Percentiles rank a stretch among this genome's conserved stretches.
These are phyloP conservation scores for Trematocara macrostoma DNA, from an alignment of 2,113 vertebrate species.

Conservation along the genomic window DNA sequence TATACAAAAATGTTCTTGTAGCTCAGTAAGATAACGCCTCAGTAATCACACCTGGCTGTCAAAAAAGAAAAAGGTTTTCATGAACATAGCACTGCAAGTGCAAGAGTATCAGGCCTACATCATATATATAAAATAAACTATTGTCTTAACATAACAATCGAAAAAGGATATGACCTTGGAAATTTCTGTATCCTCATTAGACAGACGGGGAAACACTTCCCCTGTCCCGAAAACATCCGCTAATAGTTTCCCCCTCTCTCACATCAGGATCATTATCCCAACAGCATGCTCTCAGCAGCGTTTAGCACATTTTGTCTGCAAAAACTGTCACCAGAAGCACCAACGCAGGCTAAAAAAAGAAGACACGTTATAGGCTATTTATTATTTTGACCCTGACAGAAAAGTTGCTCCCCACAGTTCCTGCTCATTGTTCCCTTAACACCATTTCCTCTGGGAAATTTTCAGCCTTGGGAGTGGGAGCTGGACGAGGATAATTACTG, in stretches of 20 bases:
- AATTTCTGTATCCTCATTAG: constrained; percentile 43
- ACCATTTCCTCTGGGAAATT: constrained; percentile 70
- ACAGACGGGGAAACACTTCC: constrained; percentile 21
- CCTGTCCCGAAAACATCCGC: constrained; percentile 51
- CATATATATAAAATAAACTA: neutral
- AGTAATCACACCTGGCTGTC: neutral
- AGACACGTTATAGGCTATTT: neutral
- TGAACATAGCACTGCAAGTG: neutral
- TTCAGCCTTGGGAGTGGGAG: constrained; percentile 44
- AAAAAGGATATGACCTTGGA: constrained; percentile 9
- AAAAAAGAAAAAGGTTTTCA: neutral
- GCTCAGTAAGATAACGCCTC: neutral
- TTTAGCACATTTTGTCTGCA: neutral
- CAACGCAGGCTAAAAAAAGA: neutral
- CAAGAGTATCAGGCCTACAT: neutral
- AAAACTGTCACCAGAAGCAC: neutral
- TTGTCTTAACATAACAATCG: constrained; percentile 5
- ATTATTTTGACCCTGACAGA: neutral
- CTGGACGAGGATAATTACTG: constrained; percentile 67
- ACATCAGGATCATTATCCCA: neutral
- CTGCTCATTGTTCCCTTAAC: constrained; percentile 69
- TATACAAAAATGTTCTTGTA: neutral
- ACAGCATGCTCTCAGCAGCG: neutral
- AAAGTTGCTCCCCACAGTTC: constrained; percentile 33
- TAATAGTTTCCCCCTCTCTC: neutral